Percentiles rank a stretch among this genome's conserved stretches.
Evolutionary conservation across 2,888 invertebrate species (phyloP).

Genomic region (Rotaria sp.): DNA sequence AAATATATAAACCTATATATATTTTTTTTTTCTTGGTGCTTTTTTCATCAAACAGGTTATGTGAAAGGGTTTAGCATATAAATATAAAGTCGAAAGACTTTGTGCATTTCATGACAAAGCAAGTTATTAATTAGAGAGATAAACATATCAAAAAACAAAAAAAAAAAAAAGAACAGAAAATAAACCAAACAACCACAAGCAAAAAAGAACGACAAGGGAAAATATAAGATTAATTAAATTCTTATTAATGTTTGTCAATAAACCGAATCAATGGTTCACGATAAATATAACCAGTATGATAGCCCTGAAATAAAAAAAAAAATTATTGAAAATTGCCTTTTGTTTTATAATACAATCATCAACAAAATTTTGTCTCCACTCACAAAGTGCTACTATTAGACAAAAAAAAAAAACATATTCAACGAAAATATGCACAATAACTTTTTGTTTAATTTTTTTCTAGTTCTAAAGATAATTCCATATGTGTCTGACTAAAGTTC

Average conservation of each 20-base stretch:
- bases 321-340: not conserved
- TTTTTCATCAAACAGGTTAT: not conserved
- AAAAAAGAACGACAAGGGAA: not conserved
- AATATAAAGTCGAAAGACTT: not conserved
- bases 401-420: no score
- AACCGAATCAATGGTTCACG: slow-evolving; percentile 82
- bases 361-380: no score
- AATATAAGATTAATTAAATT: not conserved
- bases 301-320: slow-evolving; percentile 61
- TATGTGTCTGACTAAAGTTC: no score
- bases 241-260: slow-evolving; percentile 44
- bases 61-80: not conserved
- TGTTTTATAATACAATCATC: no score
- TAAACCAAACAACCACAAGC: not conserved
- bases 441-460: no score
- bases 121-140: not conserved
- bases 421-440: no score
- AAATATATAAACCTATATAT: not conserved
- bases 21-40: not conserved
- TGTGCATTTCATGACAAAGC: not conserved
- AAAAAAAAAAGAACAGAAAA: no score
- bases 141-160: not conserved
- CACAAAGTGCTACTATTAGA: no score
- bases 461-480: no score
- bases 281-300: slow-evolving; percentile 92